A percentile compares a stretch with the other conserved stretches of the same genome.
phyloP scores from a whole-genome alignment of 2,113 vertebrate species.

The Phrynosoma platyrhinos region DNA sequence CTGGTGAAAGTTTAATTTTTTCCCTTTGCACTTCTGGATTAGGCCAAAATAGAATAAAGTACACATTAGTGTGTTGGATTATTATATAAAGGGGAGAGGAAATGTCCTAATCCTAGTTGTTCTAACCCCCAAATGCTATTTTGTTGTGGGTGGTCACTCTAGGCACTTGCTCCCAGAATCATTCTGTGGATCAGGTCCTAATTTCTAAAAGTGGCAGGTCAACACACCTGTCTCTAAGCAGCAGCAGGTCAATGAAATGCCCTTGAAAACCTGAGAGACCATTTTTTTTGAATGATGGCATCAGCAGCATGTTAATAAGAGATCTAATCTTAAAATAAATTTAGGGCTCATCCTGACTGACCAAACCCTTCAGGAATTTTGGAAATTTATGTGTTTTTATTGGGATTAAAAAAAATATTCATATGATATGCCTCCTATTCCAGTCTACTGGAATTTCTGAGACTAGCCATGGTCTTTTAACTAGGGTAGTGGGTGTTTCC shows the following conservation, averaged over 20 bases:
- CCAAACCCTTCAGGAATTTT: no score
- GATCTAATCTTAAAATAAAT: neutral
- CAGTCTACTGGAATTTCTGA: no score
- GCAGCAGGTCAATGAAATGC: neutral
- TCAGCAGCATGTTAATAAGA: neutral
- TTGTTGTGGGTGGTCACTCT: conserved; percentile 1
- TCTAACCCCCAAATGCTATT: conserved; percentile 1
- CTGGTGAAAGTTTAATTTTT: conserved; percentile 25
- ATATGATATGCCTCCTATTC: no score
- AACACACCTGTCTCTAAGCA: neutral
- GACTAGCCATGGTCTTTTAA: no score
- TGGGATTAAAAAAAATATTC: no score
- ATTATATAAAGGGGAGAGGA: conserved; percentile 16
- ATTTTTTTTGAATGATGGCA: conserved; percentile 1
- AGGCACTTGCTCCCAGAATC: neutral
- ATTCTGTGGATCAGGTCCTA: neutral
- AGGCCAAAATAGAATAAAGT: neutral
- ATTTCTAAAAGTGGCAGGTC: conserved; percentile 20
- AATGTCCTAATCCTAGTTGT: neutral
- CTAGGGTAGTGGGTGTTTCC: no score
- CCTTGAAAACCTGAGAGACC: conserved; percentile 17
- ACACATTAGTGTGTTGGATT: conserved; percentile 40
- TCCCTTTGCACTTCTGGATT: neutral
- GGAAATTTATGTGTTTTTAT: no score
- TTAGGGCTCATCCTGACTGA: neutral